Percentiles rank a stretch among this genome's conserved stretches.
Conservation (phyloP, 2,113 vertebrate genomes). For the Atherinomorus stipes region DNA sequence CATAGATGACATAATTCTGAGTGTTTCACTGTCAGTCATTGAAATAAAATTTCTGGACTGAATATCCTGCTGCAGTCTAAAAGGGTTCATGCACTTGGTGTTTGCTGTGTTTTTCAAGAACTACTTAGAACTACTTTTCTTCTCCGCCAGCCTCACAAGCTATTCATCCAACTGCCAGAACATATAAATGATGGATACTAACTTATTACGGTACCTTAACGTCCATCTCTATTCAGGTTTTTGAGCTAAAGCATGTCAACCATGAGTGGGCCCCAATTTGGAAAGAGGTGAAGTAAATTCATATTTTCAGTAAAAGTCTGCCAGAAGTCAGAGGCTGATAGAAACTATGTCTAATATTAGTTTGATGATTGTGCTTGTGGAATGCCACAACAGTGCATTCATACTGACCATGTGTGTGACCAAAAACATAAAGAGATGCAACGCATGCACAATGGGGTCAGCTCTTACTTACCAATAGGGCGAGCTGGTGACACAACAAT, state of each 20-base stretch:
- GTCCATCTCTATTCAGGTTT: conserved; percentile 6
- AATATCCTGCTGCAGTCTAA: conserved; percentile 34
- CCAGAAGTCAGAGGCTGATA: conserved; percentile 43
- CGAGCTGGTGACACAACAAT: conserved; percentile 96
- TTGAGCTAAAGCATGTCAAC: conserved; percentile 31
- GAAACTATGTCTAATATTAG: conserved; percentile 51
- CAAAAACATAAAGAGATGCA: conserved; percentile 73
- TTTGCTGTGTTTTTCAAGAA: conserved; percentile 5
- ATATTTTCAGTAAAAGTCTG: conserved; percentile 10
- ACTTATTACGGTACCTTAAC: conserved; percentile 11
- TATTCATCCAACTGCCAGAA: conserved; percentile 68
- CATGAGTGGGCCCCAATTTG: conserved; percentile 25
- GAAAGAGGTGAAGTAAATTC: conserved; percentile 29
- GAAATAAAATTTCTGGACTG: conserved; percentile 16
- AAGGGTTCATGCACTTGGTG: conserved; percentile 66
- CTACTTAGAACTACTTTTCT: conserved; percentile 25
- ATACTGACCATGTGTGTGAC: conserved; percentile 59
- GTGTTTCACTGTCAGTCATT: background rate
- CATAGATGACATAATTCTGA: conserved; percentile 10
- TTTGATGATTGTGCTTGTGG: conserved; percentile 64
- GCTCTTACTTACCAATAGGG: conserved; percentile 97
- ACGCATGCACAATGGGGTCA: conserved; percentile 87
- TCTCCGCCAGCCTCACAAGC: conserved; percentile 41
- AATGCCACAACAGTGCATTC: conserved; percentile 65
- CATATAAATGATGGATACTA: conserved; percentile 65